Evolutionary conservation across 2,888 invertebrate genomes (phyloP).

Genomic region (Lithophane ornitopus): DNA sequence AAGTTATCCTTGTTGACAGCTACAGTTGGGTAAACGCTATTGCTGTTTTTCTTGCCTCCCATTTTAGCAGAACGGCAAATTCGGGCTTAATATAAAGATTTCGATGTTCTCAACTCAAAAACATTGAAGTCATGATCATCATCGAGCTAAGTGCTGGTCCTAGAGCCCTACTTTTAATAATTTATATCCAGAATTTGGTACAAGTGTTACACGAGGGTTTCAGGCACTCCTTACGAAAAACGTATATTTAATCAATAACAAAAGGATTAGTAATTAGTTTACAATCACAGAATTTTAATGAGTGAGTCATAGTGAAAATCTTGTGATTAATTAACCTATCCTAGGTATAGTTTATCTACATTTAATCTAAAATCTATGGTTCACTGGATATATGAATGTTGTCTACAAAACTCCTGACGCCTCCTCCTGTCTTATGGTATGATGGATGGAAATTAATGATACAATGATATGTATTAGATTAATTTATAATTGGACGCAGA

Average conservation of each 20-base stretch:
- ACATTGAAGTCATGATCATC: neutral
- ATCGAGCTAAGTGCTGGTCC: neutral
- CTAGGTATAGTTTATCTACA: conserved; percentile 3
- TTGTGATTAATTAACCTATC: conserved; percentile 1
- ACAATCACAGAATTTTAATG: conserved; percentile 10
- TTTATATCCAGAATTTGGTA: neutral
- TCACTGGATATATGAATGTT: neutral
- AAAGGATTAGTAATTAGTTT: conserved; percentile 30
- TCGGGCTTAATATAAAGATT: neutral
- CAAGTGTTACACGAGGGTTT: conserved; percentile 2
- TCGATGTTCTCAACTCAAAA: too few species aligned
- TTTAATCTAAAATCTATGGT: conserved; percentile 24
- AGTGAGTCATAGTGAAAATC: conserved; percentile 25
- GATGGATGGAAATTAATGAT: neutral
- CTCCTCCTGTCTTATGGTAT: too few species aligned
- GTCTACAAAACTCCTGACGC: neutral
- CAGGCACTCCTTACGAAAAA: neutral
- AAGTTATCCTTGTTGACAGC: neutral
- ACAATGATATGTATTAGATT: neutral
- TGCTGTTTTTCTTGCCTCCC: neutral
- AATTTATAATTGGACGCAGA: neutral
- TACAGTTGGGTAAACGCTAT: neutral
- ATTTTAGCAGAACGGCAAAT: neutral
- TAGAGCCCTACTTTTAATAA: neutral
- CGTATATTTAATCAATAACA: conserved; percentile 3